phyloP scores from a whole-genome alignment of 2,797 vertebrate species.

The Sylvilagus floridanus region DNA sequence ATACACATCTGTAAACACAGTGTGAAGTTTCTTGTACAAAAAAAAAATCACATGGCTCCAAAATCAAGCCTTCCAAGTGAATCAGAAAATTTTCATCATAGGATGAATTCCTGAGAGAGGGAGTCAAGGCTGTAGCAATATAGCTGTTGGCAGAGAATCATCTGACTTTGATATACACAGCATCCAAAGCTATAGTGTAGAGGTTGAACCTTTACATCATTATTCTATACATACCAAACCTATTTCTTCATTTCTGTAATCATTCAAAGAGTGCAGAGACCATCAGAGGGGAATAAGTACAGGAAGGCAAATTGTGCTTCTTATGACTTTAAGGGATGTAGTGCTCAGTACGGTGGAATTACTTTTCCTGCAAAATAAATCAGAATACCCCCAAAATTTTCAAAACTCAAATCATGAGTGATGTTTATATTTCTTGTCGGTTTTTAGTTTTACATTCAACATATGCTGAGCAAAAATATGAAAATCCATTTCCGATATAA shows the following conservation, averaged over 20 bases:
- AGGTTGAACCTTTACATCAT: constrained; percentile 10
- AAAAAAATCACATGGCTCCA: background rate
- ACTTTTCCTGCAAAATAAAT: constrained; percentile 65
- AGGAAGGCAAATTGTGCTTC: constrained; percentile 39
- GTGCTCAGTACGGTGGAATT: constrained; percentile 16
- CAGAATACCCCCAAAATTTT: constrained; percentile 1
- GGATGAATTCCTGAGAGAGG: background rate
- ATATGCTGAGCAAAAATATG: constrained; percentile 23
- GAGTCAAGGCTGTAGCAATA: background rate
- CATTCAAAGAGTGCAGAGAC: background rate
- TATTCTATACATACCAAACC: constrained; percentile 4
- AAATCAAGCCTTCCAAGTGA: constrained; percentile 23
- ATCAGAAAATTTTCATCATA: background rate
- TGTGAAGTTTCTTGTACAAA: background rate
- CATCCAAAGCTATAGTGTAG: background rate
- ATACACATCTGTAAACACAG: background rate
- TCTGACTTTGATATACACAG: constrained; percentile 12
- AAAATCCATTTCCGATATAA: constrained; percentile 11
- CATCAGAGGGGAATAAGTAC: background rate
- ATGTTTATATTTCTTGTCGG: constrained; percentile 57
- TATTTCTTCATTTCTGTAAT: constrained; percentile 54
- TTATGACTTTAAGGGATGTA: background rate
- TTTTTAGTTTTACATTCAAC: constrained; percentile 51
- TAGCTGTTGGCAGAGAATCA: constrained; percentile 18
- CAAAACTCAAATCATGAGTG: constrained; percentile 36